Conservation (phyloP, 2,888 invertebrate species). For the Actias luna region DNA sequence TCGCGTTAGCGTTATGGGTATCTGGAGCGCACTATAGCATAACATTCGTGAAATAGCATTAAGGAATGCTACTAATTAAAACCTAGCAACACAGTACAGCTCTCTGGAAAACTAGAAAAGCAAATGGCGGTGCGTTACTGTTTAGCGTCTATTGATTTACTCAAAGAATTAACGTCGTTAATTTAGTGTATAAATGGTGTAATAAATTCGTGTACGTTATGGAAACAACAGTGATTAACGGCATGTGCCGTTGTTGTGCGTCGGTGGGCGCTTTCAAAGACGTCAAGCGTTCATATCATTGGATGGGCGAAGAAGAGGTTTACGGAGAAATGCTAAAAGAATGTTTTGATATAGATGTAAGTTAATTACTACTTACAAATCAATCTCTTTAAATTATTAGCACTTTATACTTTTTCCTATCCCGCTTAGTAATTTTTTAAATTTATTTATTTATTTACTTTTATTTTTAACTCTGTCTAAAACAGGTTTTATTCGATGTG, state of each 20-base stretch:
- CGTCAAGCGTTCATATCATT: slow-evolving; percentile 59
- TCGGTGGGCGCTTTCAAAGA: slow-evolving; percentile 71
- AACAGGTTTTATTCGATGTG: too few relatives aligned
- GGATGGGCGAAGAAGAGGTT: slow-evolving; percentile 74
- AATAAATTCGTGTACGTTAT: slow-evolving; percentile 39
- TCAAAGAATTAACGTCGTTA: neutral
- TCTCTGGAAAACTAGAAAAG: neutral
- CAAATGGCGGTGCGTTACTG: slow-evolving; percentile 23
- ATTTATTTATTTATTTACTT: neutral
- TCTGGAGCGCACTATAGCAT: too few relatives aligned
- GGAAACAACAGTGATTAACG: slow-evolving; percentile 53
- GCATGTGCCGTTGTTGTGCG: slow-evolving; percentile 74
- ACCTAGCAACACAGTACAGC: too few relatives aligned
- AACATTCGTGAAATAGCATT: too few relatives aligned
- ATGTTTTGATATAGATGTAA: slow-evolving; percentile 70
- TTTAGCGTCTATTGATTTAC: slow-evolving; percentile 7
- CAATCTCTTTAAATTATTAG: neutral
- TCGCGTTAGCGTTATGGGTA: too few relatives aligned
- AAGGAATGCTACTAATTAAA: too few relatives aligned
- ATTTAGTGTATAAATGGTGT: slow-evolving; percentile 40
- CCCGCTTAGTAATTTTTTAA: neutral
- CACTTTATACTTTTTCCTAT: neutral
- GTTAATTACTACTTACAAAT: slow-evolving; percentile 27
- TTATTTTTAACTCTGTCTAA: too few relatives aligned
- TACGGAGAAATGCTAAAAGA: slow-evolving; percentile 71